These are phyloP conservation scores for Drosophila subsilvestris DNA, from an alignment of 2,888 invertebrate species.

Conservation along the genomic window DNA sequence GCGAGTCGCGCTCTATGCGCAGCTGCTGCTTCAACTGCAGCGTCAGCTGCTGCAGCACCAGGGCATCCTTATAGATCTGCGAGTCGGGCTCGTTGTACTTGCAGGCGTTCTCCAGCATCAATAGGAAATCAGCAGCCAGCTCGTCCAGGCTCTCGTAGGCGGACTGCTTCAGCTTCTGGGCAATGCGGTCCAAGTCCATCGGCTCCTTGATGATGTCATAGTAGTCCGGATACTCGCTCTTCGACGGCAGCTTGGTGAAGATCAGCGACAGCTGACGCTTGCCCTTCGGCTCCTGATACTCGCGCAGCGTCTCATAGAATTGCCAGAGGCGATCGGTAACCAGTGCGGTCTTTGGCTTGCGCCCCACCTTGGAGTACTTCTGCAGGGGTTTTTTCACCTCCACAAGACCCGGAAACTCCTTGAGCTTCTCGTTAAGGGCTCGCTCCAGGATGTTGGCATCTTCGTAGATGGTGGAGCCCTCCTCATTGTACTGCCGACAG, in stretches of 20 bases:
- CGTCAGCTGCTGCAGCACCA: slow-evolving; percentile 95
- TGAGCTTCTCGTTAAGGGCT: slow-evolving; percentile 92
- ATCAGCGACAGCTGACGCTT: slow-evolving; percentile 95
- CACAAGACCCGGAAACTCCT: slow-evolving; percentile 88
- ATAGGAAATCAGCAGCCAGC: slow-evolving; percentile 93
- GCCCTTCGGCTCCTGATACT: slow-evolving; percentile 93
- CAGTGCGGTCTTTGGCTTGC: slow-evolving; percentile 85
- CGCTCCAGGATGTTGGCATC: slow-evolving; percentile 96
- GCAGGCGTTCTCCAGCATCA: slow-evolving; percentile 98
- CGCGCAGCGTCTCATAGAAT: slow-evolving; percentile 94
- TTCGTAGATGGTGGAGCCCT: slow-evolving; percentile 97
- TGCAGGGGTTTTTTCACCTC: slow-evolving; percentile 83
- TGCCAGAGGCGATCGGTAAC: slow-evolving; percentile 91
- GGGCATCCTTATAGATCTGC: slow-evolving; percentile 97
- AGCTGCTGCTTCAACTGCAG: slow-evolving; percentile 96
- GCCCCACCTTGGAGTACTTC: slow-evolving; percentile 74
- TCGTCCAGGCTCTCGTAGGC: slow-evolving; percentile 93
- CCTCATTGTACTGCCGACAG: slow-evolving; percentile 98
- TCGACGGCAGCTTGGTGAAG: slow-evolving; percentile 97
- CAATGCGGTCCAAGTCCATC: slow-evolving; percentile 97
- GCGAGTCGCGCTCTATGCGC: slow-evolving; percentile 88
- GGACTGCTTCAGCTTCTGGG: slow-evolving; percentile 91
- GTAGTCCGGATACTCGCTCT: slow-evolving; percentile 97
- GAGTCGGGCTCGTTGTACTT: slow-evolving; percentile 99
- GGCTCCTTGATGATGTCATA: slow-evolving; percentile 98